Conservation (phyloP, 2,888 invertebrate species). For the Sycophila texana region DNA sequence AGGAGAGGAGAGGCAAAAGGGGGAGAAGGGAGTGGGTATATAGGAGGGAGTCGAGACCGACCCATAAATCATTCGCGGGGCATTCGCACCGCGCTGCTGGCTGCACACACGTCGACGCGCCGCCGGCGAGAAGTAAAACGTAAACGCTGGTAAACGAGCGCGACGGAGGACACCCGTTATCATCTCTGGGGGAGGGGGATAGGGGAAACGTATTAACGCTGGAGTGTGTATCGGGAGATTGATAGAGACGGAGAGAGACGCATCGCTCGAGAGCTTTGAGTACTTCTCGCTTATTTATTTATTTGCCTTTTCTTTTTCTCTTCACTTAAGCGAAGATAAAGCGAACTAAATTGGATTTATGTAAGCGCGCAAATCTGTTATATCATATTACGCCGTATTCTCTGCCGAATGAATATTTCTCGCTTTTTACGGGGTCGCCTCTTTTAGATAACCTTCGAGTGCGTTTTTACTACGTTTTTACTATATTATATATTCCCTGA, state of each 20-base stretch:
- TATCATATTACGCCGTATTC: neutral
- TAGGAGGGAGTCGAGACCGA: neutral
- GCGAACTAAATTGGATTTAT: neutral
- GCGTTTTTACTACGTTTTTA: too few species aligned
- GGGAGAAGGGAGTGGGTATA: too few species aligned
- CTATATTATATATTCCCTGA: too few species aligned
- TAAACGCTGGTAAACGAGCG: constrained; percentile 46
- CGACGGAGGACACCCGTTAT: constrained; percentile 2
- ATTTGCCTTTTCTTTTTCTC: too few species aligned
- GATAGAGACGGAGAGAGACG: constrained; percentile 36
- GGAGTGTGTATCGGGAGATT: constrained; percentile 44
- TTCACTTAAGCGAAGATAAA: neutral
- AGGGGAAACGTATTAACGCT: constrained; percentile 19
- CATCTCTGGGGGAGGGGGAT: neutral
- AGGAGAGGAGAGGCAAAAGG: too few species aligned
- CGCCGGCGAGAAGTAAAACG: constrained; percentile 52
- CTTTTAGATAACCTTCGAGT: too few species aligned
- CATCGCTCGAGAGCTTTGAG: constrained; percentile 32
- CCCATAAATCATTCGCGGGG: constrained; percentile 40
- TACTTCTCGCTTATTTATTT: too few species aligned
- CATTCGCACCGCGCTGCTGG: constrained; percentile 3
- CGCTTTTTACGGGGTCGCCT: too few species aligned
- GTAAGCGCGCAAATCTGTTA: neutral
- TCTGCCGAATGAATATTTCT: neutral
- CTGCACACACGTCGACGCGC: constrained; percentile 23